Base-by-base conservation (phyloP, 2,113 vertebrate species). In the Callionymus lyra region DNA sequence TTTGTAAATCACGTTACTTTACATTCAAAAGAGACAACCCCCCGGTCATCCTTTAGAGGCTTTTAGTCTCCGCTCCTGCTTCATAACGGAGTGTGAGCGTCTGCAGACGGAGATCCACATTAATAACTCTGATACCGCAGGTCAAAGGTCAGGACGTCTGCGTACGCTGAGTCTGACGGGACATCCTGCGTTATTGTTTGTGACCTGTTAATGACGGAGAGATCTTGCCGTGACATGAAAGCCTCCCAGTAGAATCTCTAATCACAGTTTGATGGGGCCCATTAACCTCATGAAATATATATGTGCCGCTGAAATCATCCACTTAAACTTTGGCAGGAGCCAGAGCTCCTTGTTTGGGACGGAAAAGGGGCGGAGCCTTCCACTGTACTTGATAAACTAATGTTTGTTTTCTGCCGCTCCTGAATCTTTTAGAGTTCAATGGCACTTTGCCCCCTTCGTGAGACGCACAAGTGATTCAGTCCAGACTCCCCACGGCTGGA, bases 251-350 rank as follows among this genome's bases (percentile, higher is more conserved):
- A 76, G 73, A 73, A 56, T 56, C 63, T 74, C 57, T 60, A 71
- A 81, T 77, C 72, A 76, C 56, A 59, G 3, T 74, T 65, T 74
- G 72, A 81, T 77, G 52, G 56, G 60, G 54, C 54, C 61, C 71
- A 74, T 80, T 77, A 77, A 64, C 59, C 51, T 76, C 72, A 79
- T 81, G 62, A 79, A 81, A 77, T 77, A 79, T 82, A 79, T 58
- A 79, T 76, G 64, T 68, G 51, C 55, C 56, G 77, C 69, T 74
- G 53, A 63, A 80, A 74, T 72, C 44, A 68, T 62, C 63, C 78
- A 80, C 74, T 84, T 82, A 75, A 79, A 81, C 55, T 78, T 84
- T 80, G 77, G 72, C 77, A 79, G 63, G 54, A 60, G 65, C 52
- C 53, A 66, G 68, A 56, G 46, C 53, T 58, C 57, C 60, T 54